These are phyloP conservation scores for Plotosus lineatus DNA, from an alignment of 2,113 vertebrate genomes.

Conservation along the genomic window DNA sequence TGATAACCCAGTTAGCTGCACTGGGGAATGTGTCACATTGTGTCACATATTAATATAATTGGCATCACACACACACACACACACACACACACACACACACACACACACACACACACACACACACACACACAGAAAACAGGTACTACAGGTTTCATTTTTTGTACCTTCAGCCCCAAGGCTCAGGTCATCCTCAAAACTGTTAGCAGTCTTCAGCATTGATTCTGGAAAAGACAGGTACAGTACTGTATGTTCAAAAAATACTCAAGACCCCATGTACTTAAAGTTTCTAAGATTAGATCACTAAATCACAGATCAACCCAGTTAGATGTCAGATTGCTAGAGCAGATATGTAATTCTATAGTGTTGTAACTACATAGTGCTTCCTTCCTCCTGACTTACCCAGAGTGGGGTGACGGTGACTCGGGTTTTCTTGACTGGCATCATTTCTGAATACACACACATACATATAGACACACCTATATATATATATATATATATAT, in stretches of 20 bases:
- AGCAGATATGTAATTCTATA: background rate
- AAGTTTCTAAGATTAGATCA: background rate
- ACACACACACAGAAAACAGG: background rate
- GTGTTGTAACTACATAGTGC: background rate
- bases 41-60: background rate
- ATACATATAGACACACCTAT: slow-evolving; percentile 24
- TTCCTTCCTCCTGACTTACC: slow-evolving; percentile 63
- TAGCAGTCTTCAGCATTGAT: slow-evolving; percentile 55
- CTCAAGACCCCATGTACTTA: background rate
- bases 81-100: background rate
- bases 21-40: background rate
- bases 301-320: background rate
- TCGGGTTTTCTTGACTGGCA: slow-evolving; percentile 41
- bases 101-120: background rate
- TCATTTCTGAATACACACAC: slow-evolving; percentile 56
- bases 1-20: too few relatives aligned
- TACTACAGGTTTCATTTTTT: slow-evolving; percentile 15
- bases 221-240: slow-evolving; percentile 68
- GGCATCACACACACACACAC: background rate
- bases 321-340: background rate
- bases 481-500: too few relatives aligned
- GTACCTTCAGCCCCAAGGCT: slow-evolving; percentile 85
- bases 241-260: background rate
- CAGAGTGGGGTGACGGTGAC: slow-evolving; percentile 58
- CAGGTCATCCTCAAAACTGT: slow-evolving; percentile 82